Evolutionary conservation across 1,140 invertebrate genomes (phyloP), one percentile per base, ranked within the genome.

Genomic region (Adelges cooleyi): DNA sequence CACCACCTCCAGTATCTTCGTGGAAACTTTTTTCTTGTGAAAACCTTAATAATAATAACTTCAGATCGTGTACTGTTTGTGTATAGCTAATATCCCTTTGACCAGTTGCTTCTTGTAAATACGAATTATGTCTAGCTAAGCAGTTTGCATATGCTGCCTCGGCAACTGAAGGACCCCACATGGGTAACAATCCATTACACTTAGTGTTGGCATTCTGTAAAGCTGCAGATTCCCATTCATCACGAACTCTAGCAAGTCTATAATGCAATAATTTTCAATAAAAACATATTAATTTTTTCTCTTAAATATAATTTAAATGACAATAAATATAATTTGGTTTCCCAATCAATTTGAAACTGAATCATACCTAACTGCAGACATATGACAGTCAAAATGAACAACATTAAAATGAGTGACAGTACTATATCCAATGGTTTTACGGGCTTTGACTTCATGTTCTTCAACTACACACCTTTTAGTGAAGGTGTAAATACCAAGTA

Each of bases 361-460:
- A 5, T 2, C 67, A 59, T 67, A 72, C 33, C 84, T 76, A 36
- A 98, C 94, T 50, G 95, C 95, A 10, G 91, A 91, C 81, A 94
- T 92, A 75, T 99, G 95, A 74, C 95, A 99, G 74, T 98, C 94
- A 11, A 97, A 86, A 77, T 99, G 95, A 3, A 99, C 92, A 11
- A 98, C 86, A 77, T 98, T 98, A 77, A 98, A 98, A 79, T 98
- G 95, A 3, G 92, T 95, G 3, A 99, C 95, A 0, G 95, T 98
- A 10, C 86, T 89, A 74, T 95, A 97, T 15, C 88, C 88, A 2
- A 88, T 79, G 8, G 86, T 89, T 73, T 91, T 90, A 42, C 89
- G 78, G 15, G 85, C 80, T 74, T 94, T 92, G 40, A 84, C 81
- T 73, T 98, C 95, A 74, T 83, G 90, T 71, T 97, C 92, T 71